phyloP scores from a whole-genome alignment of 2,888 invertebrate genomes.

The Oligia latruncula region DNA sequence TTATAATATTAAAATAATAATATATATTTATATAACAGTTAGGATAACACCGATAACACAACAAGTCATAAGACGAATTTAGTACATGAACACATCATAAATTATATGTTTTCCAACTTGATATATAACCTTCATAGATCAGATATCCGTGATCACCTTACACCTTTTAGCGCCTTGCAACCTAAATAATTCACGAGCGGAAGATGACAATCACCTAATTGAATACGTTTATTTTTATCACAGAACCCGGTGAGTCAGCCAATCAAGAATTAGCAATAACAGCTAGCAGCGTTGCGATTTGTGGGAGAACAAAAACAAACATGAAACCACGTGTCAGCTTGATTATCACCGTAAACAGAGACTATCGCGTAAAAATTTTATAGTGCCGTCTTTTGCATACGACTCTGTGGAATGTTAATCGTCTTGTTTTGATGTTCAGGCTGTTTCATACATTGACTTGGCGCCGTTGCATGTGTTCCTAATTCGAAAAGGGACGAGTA shows the following conservation, averaged over 20 bases:
- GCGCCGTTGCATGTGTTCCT: constrained; percentile 50
- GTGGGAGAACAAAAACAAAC: constrained; percentile 60
- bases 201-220: constrained; percentile 36
- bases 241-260: constrained; percentile 56
- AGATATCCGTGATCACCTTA: neutral
- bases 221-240: constrained; percentile 56
- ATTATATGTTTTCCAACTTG: constrained; percentile 24
- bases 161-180: constrained; percentile 45
- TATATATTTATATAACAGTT: no score
- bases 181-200: constrained; percentile 33
- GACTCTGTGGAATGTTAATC: constrained; percentile 72
- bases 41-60: neutral
- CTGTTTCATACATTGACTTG: constrained; percentile 32
- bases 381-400: constrained; percentile 62
- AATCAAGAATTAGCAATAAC: constrained; percentile 59
- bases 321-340: constrained; percentile 56
- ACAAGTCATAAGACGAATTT: constrained; percentile 1
- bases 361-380: constrained; percentile 57
- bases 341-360: constrained; percentile 59
- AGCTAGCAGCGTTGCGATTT: constrained; percentile 45
- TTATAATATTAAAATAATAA: no score
- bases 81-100: constrained; percentile 20
- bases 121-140: constrained; percentile 18
- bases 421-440: constrained; percentile 71
- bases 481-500: constrained; percentile 32